Evolutionary conservation across 92 coral and sea anemone genomes (phyloP).

Genomic region (Porites lobata): DNA sequence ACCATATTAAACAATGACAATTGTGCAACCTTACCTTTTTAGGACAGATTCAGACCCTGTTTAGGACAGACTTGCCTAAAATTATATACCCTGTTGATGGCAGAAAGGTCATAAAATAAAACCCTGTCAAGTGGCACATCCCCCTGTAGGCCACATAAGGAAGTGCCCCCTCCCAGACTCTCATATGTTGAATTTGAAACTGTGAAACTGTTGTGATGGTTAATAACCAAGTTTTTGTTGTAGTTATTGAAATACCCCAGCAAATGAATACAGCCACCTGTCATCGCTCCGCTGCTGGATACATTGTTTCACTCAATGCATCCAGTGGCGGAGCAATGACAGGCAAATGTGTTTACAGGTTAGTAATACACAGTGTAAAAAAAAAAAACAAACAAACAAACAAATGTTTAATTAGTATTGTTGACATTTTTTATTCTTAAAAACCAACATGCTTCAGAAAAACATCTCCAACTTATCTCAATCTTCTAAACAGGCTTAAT

Average conservation of each 20-base stretch:
- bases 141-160: conserved; percentile 50
- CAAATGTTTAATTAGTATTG: conserved; percentile 37
- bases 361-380: conserved; percentile 23
- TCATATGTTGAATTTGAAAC: conserved; percentile 49
- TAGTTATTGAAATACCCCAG: conserved; percentile 44
- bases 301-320: conserved; percentile 44
- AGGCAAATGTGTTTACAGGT: conserved; percentile 34
- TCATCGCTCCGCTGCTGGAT: conserved; percentile 48
- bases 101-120: too few relatives aligned
- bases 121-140: conserved; percentile 25
- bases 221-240: conserved; percentile 49
- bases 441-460: conserved; percentile 48
- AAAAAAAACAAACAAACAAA: conserved; percentile 37
- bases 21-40: too few relatives aligned
- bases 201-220: conserved; percentile 35
- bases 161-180: conserved; percentile 45
- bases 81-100: too few relatives aligned
- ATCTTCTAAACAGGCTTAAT: too few relatives aligned
- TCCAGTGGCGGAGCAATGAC: conserved; percentile 33
- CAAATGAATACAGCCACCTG: conserved; percentile 36
- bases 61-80: too few relatives aligned
- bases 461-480: conserved; percentile 25
- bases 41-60: too few relatives aligned
- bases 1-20: too few relatives aligned
- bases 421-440: conserved; percentile 37